A percentile compares a stretch with the other conserved stretches of the same genome.
Conservation (phyloP, 2,888 invertebrate genomes). For the Drosophila nigricruria region DNA sequence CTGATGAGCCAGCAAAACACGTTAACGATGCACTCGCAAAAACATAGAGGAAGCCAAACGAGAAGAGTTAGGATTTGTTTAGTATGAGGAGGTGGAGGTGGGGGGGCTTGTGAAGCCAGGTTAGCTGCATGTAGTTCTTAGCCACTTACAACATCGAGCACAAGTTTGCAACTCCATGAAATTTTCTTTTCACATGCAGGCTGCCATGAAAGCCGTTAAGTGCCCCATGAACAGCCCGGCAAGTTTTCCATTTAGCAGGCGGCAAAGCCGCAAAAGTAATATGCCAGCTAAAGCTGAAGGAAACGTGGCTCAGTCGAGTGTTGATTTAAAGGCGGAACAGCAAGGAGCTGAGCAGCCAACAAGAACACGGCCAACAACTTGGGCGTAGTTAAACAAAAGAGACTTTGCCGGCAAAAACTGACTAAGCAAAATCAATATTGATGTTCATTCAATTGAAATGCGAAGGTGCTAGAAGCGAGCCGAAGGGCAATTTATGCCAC, state of each 20-base stretch:
- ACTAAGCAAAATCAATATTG: constrained; percentile 72
- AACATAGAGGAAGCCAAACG: constrained; percentile 11
- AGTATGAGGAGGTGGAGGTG: background rate
- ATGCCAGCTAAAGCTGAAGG: constrained; percentile 36
- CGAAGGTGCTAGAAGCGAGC: constrained; percentile 41
- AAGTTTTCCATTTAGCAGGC: constrained; percentile 61
- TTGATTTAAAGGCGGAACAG: constrained; percentile 52
- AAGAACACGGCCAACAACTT: constrained; percentile 41
- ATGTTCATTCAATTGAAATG: constrained; percentile 63
- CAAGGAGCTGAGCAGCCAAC: constrained; percentile 4
- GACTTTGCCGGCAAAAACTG: constrained; percentile 48
- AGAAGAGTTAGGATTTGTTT: background rate
- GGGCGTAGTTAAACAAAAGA: constrained; percentile 62
- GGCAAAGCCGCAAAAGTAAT: constrained; percentile 62
- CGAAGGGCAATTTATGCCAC: constrained; percentile 29
- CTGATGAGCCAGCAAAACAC: constrained; percentile 47
- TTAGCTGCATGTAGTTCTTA: constrained; percentile 51
- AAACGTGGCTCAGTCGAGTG: constrained; percentile 33
- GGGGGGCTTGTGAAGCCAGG: background rate
- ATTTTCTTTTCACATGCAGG: constrained; percentile 47
- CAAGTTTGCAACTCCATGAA: constrained; percentile 74
- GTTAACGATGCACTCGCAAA: constrained; percentile 57
- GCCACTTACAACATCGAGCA: constrained; percentile 73
- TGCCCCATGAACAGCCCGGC: constrained; percentile 56
- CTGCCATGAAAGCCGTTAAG: constrained; percentile 68